A percentile compares a stretch with the other conserved stretches of the same genome.
Evolutionary conservation across 2,113 vertebrate species (phyloP).

Genomic region (Dunckerocampus dactyliophorus): DNA sequence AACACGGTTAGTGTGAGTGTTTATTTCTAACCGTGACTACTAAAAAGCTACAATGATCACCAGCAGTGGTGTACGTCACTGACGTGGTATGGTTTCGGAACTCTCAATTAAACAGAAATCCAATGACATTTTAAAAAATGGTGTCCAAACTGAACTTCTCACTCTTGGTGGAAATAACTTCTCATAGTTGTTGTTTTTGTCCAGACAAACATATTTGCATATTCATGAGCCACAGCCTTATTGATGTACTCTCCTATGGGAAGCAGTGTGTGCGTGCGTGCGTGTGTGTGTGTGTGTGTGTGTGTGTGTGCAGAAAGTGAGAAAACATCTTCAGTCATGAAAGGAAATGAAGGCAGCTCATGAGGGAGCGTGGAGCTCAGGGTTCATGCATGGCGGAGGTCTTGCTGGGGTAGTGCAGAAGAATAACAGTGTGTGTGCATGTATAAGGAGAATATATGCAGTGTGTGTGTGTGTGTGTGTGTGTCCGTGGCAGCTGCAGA

Average conservation of each 20-base stretch:
- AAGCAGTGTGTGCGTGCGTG: neutral
- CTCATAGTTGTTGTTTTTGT: constrained; percentile 24
- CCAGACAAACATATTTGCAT: constrained; percentile 60
- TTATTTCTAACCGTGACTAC: too few species aligned
- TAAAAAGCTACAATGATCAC: too few species aligned
- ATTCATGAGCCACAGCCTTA: constrained; percentile 63
- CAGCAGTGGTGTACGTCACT: too few species aligned
- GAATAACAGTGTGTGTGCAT: constrained; percentile 30
- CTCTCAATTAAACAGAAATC: too few species aligned
- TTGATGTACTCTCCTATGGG: constrained; percentile 49
- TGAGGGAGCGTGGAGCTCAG: constrained; percentile 8
- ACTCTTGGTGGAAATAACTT: too few species aligned
- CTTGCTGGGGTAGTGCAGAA: constrained; percentile 13
- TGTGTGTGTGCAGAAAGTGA: constrained; percentile 2
- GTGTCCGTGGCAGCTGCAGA: constrained; percentile 36
- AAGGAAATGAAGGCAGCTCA: constrained; percentile 41
- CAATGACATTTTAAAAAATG: too few species aligned
- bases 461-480: constrained; percentile 6
- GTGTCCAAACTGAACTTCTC: too few species aligned
- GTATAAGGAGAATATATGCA: constrained; percentile 1
- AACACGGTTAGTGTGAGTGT: too few species aligned
- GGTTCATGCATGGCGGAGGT: constrained; percentile 12
- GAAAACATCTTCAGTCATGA: constrained; percentile 55
- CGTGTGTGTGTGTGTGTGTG: neutral
- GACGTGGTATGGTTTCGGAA: too few species aligned